Percentiles rank a stretch among this genome's conserved stretches.
Conservation (phyloP, 2,888 invertebrate genomes). For the Melinaea menophilus region DNA sequence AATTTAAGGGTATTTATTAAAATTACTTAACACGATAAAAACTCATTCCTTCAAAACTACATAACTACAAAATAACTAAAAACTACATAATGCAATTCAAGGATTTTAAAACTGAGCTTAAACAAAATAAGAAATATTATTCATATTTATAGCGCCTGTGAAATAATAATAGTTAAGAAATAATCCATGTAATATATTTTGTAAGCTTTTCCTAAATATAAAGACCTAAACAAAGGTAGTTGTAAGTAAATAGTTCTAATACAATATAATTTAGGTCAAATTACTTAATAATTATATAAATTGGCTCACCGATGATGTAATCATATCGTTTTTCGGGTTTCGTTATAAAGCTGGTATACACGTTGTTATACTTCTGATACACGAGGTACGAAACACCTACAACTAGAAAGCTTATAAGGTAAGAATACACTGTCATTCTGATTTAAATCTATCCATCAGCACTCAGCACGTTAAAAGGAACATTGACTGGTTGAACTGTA, state of each 20-base stretch:
- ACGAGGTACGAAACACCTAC: conserved; percentile 57
- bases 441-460: conserved; percentile 22
- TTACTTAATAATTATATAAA: not conserved
- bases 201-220: too few species aligned
- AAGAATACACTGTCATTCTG: conserved; percentile 53
- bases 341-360: conserved; percentile 51
- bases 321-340: conserved; percentile 66
- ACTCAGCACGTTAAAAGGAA: conserved; percentile 21
- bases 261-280: not conserved
- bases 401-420: conserved; percentile 50
- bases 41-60: too few species aligned
- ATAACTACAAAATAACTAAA: too few species aligned
- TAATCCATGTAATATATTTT: too few species aligned
- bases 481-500: conserved; percentile 34
- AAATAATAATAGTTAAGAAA: too few species aligned
- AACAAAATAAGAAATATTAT: too few species aligned
- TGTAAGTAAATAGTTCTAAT: not conserved
- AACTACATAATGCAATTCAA: too few species aligned
- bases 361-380: conserved; percentile 56
- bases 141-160: too few species aligned
- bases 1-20: too few species aligned
- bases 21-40: too few species aligned
- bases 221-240: too few species aligned
- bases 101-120: too few species aligned
- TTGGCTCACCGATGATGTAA: conserved; percentile 66